Base-by-base conservation (phyloP, 2,888 invertebrate genomes). In the Unio pictorum region DNA sequence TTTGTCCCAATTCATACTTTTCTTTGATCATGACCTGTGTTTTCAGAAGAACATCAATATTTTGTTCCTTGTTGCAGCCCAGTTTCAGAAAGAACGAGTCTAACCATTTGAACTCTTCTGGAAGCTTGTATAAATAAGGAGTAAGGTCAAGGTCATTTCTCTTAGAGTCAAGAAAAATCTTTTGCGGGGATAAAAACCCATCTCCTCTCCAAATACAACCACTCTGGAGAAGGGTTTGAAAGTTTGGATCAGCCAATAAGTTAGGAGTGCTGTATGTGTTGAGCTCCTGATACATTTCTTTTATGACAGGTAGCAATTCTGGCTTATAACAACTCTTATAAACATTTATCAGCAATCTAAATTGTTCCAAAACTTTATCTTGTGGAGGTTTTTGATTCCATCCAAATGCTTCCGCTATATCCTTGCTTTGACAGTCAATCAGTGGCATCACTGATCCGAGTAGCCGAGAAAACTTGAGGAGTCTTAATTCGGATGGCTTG, bases 51-150 rank as follows among this genome's bases (percentile, higher is more conserved):
- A 59, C 23, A 0, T 64, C 61, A 11, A 61, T 55, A 55, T 18
- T 62, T 61, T 73, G 73, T n/a, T 59, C 18, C 3, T 58, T 26
- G 23, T 57, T 58, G 30, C 73, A 69, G 23, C 65, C 65, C 30
- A 67, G 55, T 1, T n/a, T 45, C 61, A 23, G 58, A 34, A 65
- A 67, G 26, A 73, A 73, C 5, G 30, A 18, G 28, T 64, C 26
- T 18, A 30, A 20, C 20, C n/a, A 55, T 54, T 34, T 61, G 54
- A 73, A 69, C 45, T 73, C 73, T n/a, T 26, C 3, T 2, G 69
- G 73, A 64, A 73, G 62, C 45, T 55, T 59, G 54, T 62, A 67
- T 34, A 73, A 45, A 55, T 67, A 73, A 28, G 73, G 73, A 23
- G 64, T 30, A 23, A 73, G 55, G 20, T 18, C 30, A 45, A 73